Percentiles rank a stretch among this genome's conserved stretches.
phyloP scores from a whole-genome alignment of 2,888 invertebrate genomes.

The Himalopsyche japonica region DNA sequence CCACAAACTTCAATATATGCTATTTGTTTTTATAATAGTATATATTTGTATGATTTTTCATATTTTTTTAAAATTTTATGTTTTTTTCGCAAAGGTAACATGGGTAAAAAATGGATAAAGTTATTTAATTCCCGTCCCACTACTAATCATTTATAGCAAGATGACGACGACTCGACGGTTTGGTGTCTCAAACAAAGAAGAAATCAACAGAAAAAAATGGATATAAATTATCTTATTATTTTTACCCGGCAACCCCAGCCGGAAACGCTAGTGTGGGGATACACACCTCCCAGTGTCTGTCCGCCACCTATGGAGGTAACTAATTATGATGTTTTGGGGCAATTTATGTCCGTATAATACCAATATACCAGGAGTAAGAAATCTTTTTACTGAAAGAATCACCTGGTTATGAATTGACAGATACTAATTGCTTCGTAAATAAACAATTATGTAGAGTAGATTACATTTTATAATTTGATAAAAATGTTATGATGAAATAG shows the following conservation, averaged over 20 bases:
- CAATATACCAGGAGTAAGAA: neutral
- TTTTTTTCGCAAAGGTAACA: too few species aligned
- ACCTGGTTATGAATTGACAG: too few species aligned
- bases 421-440: too few species aligned
- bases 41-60: too few species aligned
- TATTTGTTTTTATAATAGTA: too few species aligned
- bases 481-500: too few species aligned
- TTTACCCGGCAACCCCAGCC: neutral
- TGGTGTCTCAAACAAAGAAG: neutral
- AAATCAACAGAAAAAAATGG: neutral
- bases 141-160: neutral
- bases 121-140: neutral
- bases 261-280: neutral
- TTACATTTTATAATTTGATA: too few species aligned
- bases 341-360: neutral
- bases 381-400: neutral
- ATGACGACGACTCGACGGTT: neutral
- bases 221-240: neutral
- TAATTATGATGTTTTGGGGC: slow-evolving; percentile 35
- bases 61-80: too few species aligned
- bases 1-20: too few species aligned
- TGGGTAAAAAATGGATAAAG: neutral
- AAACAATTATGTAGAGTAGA: too few species aligned
- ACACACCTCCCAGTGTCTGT: neutral
- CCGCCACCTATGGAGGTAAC: slow-evolving; percentile 34